phyloP scores from a whole-genome alignment of 2,113 vertebrate genomes.

The Labrus mixtus region DNA sequence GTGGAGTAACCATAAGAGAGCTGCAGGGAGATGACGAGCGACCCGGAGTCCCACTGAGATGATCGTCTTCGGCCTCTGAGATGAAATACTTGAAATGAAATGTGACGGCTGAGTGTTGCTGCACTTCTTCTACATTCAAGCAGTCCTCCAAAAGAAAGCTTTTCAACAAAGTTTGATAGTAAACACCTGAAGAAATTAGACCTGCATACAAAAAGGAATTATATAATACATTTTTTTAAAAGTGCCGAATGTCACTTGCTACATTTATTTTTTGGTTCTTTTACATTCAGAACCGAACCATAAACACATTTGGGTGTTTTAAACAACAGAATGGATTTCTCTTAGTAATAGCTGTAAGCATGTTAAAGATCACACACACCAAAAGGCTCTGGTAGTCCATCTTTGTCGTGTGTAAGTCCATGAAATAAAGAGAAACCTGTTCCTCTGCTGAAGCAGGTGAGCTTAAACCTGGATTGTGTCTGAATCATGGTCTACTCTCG shows the following conservation, averaged over 20 bases:
- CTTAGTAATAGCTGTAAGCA: conserved; percentile 26
- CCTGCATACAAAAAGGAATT: conserved; percentile 16
- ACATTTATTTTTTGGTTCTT: conserved; percentile 72
- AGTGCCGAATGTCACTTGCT: conserved; percentile 80
- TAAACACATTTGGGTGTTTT: conserved; percentile 6
- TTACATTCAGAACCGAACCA: conserved; percentile 37
- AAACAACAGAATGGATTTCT: conserved; percentile 15
- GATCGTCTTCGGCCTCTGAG: conserved; percentile 31
- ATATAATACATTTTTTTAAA: conserved; percentile 64
- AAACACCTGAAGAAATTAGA: conserved; percentile 34
- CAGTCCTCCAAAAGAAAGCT: conserved; percentile 77
- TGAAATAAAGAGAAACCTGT: conserved; percentile 17
- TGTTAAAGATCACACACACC: conserved; percentile 46
- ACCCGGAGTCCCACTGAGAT: conserved; percentile 5
- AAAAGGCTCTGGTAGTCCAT: conserved; percentile 61
- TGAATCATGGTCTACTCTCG: conserved; percentile 32
- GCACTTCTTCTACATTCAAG: conserved; percentile 82
- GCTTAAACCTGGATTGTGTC: conserved; percentile 68
- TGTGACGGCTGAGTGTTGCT: conserved; percentile 44
- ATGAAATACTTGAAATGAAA: conserved; percentile 64
- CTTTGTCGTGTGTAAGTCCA: conserved; percentile 35
- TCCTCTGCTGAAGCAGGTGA: conserved; percentile 44
- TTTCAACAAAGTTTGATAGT: not conserved
- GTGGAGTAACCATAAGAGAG: conserved; percentile 53
- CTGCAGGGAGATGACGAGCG: conserved; percentile 31